Evolutionary conservation across 2,113 vertebrate genomes (phyloP).

Genomic region (Ceratotherium simum): DNA sequence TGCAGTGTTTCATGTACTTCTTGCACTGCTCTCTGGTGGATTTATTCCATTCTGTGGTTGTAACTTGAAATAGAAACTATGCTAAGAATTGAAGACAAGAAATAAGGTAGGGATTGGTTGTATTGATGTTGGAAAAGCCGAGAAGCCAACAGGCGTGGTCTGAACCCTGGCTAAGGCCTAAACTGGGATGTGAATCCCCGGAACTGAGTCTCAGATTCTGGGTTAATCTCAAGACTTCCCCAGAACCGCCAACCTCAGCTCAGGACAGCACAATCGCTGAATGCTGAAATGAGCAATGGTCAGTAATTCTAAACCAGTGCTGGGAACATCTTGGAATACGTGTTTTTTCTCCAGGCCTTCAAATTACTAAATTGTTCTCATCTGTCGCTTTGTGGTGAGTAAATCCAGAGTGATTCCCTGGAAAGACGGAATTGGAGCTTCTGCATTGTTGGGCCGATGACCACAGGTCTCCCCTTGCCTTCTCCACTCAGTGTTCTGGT

Average conservation of each 20-base stretch:
- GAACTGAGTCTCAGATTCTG: not conserved
- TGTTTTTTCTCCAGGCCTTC: conserved; percentile 81
- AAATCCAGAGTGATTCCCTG: conserved; percentile 85
- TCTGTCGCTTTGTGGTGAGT: conserved; percentile 84
- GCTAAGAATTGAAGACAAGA: not conserved
- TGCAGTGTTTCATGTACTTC: not conserved
- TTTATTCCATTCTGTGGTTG: not conserved
- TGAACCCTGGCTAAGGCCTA: not conserved
- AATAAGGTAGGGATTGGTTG: not conserved
- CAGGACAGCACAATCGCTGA: conserved; percentile 73
- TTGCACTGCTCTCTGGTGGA: not conserved
- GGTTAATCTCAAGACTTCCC: conserved; percentile 49
- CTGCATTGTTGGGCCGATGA: conserved; percentile 67
- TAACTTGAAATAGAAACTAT: conserved; percentile 4
- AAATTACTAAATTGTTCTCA: conserved; percentile 84
- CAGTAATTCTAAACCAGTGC: conserved; percentile 81
- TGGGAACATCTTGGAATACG: conserved; percentile 83
- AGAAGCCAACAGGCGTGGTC: not conserved
- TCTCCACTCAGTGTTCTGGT: conserved; percentile 26
- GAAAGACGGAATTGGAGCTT: conserved; percentile 79
- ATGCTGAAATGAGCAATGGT: conserved; percentile 80
- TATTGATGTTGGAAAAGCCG: not conserved
- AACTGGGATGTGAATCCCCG: not conserved
- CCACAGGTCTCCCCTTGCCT: conserved; percentile 62
- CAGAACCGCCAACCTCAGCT: conserved; percentile 61